Percentiles rank a stretch among this genome's conserved stretches.
These are phyloP conservation scores for Megaceryle maxima DNA, from an alignment of 2,113 vertebrate genomes.

Conservation along the genomic window DNA sequence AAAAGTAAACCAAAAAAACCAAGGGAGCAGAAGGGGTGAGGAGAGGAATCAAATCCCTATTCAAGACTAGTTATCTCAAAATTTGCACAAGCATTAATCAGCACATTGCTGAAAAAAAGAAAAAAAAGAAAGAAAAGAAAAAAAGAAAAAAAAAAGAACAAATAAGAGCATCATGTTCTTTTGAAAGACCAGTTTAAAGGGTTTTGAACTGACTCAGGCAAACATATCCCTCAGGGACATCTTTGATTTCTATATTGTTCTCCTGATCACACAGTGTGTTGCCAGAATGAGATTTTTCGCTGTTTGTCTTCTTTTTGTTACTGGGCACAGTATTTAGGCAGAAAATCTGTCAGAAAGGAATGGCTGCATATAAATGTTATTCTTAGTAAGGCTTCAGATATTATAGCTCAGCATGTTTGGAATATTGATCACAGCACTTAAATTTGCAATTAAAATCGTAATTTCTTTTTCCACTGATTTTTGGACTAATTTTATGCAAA, in stretches of 20 bases:
- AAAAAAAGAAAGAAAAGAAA: no score
- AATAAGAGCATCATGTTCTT: slow-evolving; percentile 54
- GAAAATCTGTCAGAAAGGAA: slow-evolving; percentile 54
- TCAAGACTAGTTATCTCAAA: neutral
- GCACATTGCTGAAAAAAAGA: neutral
- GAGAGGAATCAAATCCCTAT: neutral
- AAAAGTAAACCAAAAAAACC: no score
- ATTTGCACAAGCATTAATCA: slow-evolving; percentile 38
- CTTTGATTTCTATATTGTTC: slow-evolving; percentile 65
- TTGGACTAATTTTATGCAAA: slow-evolving; percentile 52
- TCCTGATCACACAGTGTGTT: slow-evolving; percentile 51
- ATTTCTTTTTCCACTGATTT: slow-evolving; percentile 50
- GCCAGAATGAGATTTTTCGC: slow-evolving; percentile 34
- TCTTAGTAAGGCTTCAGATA: slow-evolving; percentile 10
- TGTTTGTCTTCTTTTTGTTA: slow-evolving; percentile 27
- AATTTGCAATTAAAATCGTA: slow-evolving; percentile 64
- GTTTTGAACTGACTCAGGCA: slow-evolving; percentile 61
- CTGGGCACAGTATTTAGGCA: neutral
- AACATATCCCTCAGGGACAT: slow-evolving; percentile 45
- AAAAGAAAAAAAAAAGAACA: neutral
- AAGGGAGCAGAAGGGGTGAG: neutral
- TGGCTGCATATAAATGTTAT: slow-evolving; percentile 53
- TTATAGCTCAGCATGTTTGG: slow-evolving; percentile 15
- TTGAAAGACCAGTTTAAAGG: slow-evolving; percentile 60
- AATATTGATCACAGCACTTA: slow-evolving; percentile 56